These are phyloP conservation scores for Drosophila mayaguana DNA, from an alignment of 2,888 invertebrate genomes.

Conservation along the genomic window DNA sequence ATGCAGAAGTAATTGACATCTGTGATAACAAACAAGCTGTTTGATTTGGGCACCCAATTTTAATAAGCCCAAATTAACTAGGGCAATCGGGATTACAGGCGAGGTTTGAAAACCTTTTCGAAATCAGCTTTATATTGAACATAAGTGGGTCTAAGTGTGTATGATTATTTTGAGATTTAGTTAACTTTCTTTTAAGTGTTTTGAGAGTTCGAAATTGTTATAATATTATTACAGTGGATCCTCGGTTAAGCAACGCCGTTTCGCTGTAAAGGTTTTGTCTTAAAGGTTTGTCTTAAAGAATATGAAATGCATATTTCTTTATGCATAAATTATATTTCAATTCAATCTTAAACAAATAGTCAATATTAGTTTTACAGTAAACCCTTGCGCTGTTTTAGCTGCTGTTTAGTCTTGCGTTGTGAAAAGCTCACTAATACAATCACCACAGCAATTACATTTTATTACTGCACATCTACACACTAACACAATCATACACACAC, in stretches of 20 bases:
- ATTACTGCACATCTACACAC: conserved; percentile 21
- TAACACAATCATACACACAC: neutral
- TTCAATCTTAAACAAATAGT: neutral
- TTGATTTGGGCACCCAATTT: conserved; percentile 24
- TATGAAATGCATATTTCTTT: too few relatives aligned
- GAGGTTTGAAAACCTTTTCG: neutral
- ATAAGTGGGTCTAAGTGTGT: neutral
- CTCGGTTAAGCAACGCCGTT: too few relatives aligned
- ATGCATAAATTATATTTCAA: too few relatives aligned
- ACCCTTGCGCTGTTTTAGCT: conserved; percentile 1
- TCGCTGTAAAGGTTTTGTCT: too few relatives aligned
- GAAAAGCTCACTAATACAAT: conserved; percentile 36
- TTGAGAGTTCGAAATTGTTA: neutral
- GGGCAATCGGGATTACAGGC: neutral
- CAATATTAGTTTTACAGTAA: neutral
- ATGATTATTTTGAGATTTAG: neutral
- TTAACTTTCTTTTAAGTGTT: neutral
- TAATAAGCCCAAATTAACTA: conserved; percentile 25
- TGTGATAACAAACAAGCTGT: conserved; percentile 61
- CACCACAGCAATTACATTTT: conserved; percentile 49
- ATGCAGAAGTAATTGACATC: conserved; percentile 59
- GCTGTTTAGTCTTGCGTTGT: conserved; percentile 14
- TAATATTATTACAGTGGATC: too few relatives aligned
- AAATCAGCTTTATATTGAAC: neutral
- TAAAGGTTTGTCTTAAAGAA: too few relatives aligned